Evolutionary conservation across 2,888 invertebrate genomes (phyloP), one percentile per base, ranked within the genome.

Genomic region (Limenitis camilla): DNA sequence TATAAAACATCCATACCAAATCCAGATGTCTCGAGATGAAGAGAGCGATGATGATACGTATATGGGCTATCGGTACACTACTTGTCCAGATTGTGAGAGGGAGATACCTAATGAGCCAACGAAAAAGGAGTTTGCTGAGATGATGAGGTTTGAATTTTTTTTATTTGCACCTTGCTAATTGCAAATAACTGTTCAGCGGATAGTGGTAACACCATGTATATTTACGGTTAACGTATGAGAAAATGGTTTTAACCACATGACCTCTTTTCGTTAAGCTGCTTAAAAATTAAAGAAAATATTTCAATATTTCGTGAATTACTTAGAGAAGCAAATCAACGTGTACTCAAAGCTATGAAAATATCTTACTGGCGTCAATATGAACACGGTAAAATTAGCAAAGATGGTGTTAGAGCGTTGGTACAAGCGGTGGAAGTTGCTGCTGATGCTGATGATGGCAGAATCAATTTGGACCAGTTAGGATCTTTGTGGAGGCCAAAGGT

Each of bases 361-460:
- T 90, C 90, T 0, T 91, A 90, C 61, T 90, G 91, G 89, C 76
- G 90, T 1, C 91, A 91, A 66, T 91, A 89, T 61, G 91, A 91
- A 61, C 89, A 90, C 50, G 91, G 91, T 0, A 88, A 91, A 72
- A 77, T 92, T 54, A 89, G 90, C 42, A 88, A 89, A 52, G 88
- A 90, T 5, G 90, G 89, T 0, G 88, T 91, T 0, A 72, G 88
- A 40, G 74, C 86, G 1, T 67, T 92, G 9, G 85, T 89, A 5
- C 90, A 90, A 50, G 84, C 87, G 0, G 82, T 89, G 0, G 89
- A 90, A 39, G 76, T 80, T 1, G 88, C 89, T 0, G 81, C 88
- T 0, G 89, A 90, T 52, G 75, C 82, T 2, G 78, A 80, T 5
- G 73, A 81, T 6, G 81, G 84, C 1, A 71, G 71, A 48, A 63